Evolutionary conservation across 1,140 invertebrate species (phyloP), one percentile per base, ranked within the genome.

Genomic region (Heterodera carotae): DNA sequence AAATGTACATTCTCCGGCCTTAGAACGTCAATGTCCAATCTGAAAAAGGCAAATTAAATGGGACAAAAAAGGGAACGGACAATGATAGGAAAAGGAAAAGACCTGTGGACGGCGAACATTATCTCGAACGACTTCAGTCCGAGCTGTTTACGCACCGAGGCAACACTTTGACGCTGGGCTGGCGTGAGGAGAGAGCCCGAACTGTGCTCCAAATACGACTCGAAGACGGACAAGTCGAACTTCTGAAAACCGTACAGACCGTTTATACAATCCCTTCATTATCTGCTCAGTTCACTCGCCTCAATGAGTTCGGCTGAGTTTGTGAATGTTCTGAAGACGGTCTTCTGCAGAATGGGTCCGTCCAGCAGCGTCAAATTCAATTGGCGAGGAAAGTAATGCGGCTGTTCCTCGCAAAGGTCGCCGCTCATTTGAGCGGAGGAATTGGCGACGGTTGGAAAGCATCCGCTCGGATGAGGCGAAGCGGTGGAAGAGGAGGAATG

Each of bases 301-400:
- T 80, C 78, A 67, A 80, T 75, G 18, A 80, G 34, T 75, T 80
- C 78, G 29, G 25, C 43, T 29, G 78, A 81, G 66, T 83, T 64
- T 39, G 78, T 27, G 68, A 80, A 80, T 15, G 78, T 80, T 27
- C 66, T 78, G 36, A 80, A 80, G 66, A 80, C 56, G 48, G 78
- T 80, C 27, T 59, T 81, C 34, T 81, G 68, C 15, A 81, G 84
- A 77, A 70, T 81, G 75, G 74, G 62, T 76, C 73, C 87, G 81
- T 72, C 85, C 82, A 71, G 78, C 33, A 73, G 78, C 82, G 64
- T 82, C 36, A 39, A 80, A 18, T 64, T 29, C 27, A 77, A 27
- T 39, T 15, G 33, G 72, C 75, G 64, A 18, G 78, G 78, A 33
- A 80, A 69, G 66, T 80, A 80, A 31, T n/a, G 80, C 12, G 78